phyloP scores from a whole-genome alignment of 2,113 vertebrate genomes.

The Sebastes fasciatus region DNA sequence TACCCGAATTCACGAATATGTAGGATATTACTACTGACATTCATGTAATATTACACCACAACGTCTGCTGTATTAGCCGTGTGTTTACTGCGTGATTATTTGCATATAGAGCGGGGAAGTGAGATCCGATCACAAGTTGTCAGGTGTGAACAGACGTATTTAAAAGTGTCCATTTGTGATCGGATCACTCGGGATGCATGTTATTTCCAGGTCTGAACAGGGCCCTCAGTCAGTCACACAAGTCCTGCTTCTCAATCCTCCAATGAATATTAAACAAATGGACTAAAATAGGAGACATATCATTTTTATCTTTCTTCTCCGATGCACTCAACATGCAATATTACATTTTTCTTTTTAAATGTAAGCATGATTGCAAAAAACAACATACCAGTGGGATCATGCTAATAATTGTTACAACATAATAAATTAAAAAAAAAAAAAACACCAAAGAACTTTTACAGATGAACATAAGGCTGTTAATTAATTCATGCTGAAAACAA shows the following conservation, averaged over 20 bases:
- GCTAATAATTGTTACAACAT: conserved; percentile 43
- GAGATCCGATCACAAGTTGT: no score
- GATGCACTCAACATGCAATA: conserved; percentile 62
- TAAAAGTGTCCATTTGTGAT: no score
- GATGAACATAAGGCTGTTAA: conserved; percentile 7
- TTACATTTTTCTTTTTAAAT: conserved; percentile 41
- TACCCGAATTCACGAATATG: no score
- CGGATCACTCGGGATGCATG: no score
- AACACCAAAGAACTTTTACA: conserved; percentile 25
- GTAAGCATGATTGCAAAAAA: conserved; percentile 35
- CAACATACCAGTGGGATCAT: conserved; percentile 51
- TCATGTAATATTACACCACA: no score
- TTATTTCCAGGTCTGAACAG: no score
- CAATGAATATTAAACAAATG: conserved; percentile 14
- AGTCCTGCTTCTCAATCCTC: background rate
- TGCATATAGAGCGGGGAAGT: no score
- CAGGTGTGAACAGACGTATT: no score
- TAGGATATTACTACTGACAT: no score
- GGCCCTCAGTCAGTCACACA: background rate
- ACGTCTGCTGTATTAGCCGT: no score
- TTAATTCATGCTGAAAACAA: conserved; percentile 34
- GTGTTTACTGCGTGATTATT: no score
- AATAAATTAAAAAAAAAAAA: background rate
- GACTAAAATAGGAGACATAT: conserved; percentile 10
- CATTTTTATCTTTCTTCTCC: conserved; percentile 1